These are phyloP conservation scores for Mesorhabditis spiculigera DNA, from an alignment of 2,888 invertebrate species.

Conservation along the genomic window DNA sequence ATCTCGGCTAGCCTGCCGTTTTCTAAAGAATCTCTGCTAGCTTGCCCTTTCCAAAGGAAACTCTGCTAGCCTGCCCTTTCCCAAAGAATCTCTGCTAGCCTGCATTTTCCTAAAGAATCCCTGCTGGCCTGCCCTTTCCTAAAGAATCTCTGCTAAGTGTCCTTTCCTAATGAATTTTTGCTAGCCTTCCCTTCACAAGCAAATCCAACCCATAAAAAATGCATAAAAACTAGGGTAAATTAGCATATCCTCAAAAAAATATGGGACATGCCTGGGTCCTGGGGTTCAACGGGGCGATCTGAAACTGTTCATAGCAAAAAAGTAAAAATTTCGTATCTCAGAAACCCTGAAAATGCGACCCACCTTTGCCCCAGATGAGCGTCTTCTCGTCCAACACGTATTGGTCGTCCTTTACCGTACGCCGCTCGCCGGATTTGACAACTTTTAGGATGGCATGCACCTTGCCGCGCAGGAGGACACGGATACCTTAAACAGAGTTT, in stretches of 20 bases:
- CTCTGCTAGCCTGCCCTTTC: too few species aligned
- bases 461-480: slow-evolving; percentile 73
- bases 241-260: background rate
- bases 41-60: too few species aligned
- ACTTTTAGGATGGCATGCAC: slow-evolving; percentile 77
- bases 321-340: too few species aligned
- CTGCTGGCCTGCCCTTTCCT: too few species aligned
- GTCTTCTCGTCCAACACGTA: slow-evolving; percentile 74
- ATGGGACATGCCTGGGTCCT: background rate
- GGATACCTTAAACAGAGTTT: slow-evolving; percentile 61
- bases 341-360: slow-evolving; percentile 7
- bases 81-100: too few species aligned
- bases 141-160: too few species aligned
- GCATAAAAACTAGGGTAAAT: background rate
- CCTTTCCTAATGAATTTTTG: too few species aligned
- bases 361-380: slow-evolving; percentile 74
- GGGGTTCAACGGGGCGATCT: background rate
- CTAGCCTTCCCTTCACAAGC: background rate
- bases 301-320: too few species aligned
- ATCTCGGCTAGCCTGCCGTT: too few species aligned
- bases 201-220: background rate
- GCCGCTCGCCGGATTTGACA: slow-evolving; percentile 71
- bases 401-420: slow-evolving; percentile 75
- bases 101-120: too few species aligned
- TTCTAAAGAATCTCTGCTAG: too few species aligned